Percentiles rank a stretch among this genome's conserved stretches.
Conservation (phyloP, 2,113 vertebrate genomes). For the Vidua chalybeata region DNA sequence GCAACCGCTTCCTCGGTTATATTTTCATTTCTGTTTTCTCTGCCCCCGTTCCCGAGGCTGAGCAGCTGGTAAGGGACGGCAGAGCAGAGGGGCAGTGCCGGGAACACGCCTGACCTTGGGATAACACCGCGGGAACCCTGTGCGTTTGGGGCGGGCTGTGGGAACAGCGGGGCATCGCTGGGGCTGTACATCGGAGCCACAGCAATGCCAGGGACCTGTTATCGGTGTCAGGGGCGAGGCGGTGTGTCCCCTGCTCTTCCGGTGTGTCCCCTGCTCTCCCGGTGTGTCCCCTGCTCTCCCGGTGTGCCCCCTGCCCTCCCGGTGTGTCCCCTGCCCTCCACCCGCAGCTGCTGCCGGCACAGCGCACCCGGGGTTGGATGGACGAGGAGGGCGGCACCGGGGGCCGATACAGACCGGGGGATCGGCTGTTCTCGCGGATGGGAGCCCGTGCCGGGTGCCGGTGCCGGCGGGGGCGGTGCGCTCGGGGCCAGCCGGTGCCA, state of each 20-base stretch:
- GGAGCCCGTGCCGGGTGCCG: neutral
- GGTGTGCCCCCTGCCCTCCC: no score
- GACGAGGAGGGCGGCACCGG: no score
- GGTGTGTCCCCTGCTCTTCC: neutral
- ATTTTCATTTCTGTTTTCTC: neutral
- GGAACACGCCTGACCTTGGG: neutral
- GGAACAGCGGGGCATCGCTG: accelerated
- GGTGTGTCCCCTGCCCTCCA: neutral
- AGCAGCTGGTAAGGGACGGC: neutral
- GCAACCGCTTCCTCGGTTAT: neutral
- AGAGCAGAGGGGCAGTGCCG: accelerated
- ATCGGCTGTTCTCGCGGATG: accelerated
- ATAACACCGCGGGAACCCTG: accelerated
- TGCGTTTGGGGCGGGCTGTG: accelerated
- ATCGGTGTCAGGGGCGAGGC: neutral
- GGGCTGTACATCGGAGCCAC: accelerated
- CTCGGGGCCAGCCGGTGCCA: neutral
- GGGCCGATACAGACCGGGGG: neutral
- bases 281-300: neutral
- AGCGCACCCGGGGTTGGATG: neutral
- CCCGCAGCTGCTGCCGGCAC: neutral
- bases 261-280: neutral
- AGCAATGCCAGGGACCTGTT: neutral
- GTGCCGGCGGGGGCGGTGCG: neutral
- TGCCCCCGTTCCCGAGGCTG: accelerated